Evolutionary conservation across 2,113 vertebrate species (phyloP).

Genomic region (Acrocephalus arundinaceus): DNA sequence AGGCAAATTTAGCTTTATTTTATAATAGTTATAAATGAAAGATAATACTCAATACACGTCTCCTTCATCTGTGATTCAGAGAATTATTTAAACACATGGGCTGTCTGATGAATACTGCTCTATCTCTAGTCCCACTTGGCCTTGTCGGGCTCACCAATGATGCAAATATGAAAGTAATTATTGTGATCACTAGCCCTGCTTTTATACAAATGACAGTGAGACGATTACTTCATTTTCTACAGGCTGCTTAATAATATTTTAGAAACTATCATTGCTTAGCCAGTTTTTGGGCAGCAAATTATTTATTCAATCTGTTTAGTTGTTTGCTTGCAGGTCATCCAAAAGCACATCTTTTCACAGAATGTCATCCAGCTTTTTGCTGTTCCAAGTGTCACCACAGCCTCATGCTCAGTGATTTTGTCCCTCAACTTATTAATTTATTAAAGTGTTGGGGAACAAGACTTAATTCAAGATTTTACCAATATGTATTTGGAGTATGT

Average conservation of each 20-base stretch:
- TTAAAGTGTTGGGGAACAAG: background rate
- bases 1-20: background rate
- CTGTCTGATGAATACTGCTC: background rate
- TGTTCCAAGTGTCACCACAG: background rate
- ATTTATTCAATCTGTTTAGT: background rate
- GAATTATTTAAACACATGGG: background rate
- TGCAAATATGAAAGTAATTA: background rate
- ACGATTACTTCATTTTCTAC: background rate
- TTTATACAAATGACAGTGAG: background rate
- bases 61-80: background rate
- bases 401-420: background rate
- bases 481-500: background rate
- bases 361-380: background rate
- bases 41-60: background rate
- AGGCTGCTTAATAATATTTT: background rate
- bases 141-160: background rate
- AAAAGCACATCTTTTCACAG: background rate
- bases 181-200: background rate
- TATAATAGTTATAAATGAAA: background rate
- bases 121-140: background rate
- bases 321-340: background rate
- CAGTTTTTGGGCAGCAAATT: background rate
- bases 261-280: background rate
- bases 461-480: background rate
- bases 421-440: background rate